These are phyloP conservation scores for Drosophila ustulata DNA, from an alignment of 2,888 invertebrate species.

Conservation along the genomic window DNA sequence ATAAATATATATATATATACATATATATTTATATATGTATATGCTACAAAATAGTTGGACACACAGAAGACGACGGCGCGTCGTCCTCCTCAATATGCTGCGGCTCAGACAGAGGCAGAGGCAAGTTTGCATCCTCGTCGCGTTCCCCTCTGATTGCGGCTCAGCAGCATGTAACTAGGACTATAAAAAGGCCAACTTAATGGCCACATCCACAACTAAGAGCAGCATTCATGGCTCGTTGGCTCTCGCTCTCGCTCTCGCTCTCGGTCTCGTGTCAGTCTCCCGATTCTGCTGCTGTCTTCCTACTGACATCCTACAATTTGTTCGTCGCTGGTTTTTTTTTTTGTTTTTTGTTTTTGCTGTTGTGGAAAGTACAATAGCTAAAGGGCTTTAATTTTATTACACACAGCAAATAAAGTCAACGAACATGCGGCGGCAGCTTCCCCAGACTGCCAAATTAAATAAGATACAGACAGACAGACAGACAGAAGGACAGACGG, in stretches of 20 bases:
- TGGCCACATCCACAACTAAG: constrained; percentile 79
- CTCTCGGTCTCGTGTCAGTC: constrained; percentile 9
- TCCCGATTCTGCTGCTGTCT: background rate
- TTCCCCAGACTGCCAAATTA: constrained; percentile 60
- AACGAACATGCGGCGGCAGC: constrained; percentile 73
- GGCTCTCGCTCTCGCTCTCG: constrained; percentile 34
- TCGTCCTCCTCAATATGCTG: constrained; percentile 11
- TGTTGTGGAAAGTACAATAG: constrained; percentile 71
- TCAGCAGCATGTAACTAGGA: constrained; percentile 59
- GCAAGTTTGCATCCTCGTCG: constrained; percentile 1
- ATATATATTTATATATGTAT: background rate
- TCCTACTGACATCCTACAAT: constrained; percentile 42
- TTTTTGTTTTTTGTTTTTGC: constrained; percentile 3
- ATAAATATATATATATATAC: background rate
- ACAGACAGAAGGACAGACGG: constrained; percentile 1
- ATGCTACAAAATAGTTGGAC: background rate
- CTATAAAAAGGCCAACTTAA: constrained; percentile 77
- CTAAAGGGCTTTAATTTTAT: constrained; percentile 81
- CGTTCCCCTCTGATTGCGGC: constrained; percentile 16
- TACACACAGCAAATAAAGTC: constrained; percentile 80
- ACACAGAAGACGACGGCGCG: background rate
- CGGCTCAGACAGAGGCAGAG: background rate
- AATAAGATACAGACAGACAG: constrained; percentile 62
- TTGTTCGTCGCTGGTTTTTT: constrained; percentile 51
- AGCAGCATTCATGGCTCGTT: constrained; percentile 79